phyloP scores from a whole-genome alignment of 2,113 vertebrate species.

The Sciurus niger region DNA sequence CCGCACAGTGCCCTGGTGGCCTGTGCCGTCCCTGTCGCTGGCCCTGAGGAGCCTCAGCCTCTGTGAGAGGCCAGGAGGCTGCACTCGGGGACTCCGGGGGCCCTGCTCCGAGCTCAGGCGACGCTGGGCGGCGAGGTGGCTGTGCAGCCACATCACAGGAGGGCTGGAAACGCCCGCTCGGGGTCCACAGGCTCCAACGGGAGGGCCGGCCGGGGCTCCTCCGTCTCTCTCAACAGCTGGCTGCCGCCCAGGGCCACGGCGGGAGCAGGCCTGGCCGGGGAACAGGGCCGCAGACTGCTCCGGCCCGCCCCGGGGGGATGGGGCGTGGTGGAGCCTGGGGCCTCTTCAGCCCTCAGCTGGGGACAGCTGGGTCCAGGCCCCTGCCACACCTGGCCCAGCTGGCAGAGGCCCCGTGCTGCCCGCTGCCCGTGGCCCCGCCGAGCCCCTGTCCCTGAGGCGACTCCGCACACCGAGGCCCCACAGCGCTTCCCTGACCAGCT shows the following conservation, averaged over 20 bases:
- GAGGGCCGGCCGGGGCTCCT: too few relatives aligned
- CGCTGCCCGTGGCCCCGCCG: accelerated
- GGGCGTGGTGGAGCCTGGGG: accelerated
- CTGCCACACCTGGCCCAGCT: neutral
- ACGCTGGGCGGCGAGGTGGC: accelerated
- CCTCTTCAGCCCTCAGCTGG: neutral
- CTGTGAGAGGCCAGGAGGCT: accelerated
- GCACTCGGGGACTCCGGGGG: accelerated
- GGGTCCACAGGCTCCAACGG: too few relatives aligned
- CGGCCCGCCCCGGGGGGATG: accelerated
- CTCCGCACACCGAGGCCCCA: neutral
- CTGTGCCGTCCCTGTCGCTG: accelerated
- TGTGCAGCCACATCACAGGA: neutral
- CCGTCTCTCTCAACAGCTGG: too few relatives aligned
- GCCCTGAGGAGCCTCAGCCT: accelerated
- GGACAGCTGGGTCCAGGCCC: neutral
- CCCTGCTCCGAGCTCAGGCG: accelerated
- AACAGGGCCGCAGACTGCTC: neutral
- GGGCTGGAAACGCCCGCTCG: too few relatives aligned
- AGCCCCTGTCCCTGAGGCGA: neutral
- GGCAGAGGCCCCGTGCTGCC: neutral
- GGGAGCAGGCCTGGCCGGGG: too few relatives aligned
- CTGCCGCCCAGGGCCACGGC: too few relatives aligned
- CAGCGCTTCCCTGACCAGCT: neutral
- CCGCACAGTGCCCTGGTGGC: accelerated